phyloP scores from a whole-genome alignment of 2,888 invertebrate species.

The Orthosia gracilis region DNA sequence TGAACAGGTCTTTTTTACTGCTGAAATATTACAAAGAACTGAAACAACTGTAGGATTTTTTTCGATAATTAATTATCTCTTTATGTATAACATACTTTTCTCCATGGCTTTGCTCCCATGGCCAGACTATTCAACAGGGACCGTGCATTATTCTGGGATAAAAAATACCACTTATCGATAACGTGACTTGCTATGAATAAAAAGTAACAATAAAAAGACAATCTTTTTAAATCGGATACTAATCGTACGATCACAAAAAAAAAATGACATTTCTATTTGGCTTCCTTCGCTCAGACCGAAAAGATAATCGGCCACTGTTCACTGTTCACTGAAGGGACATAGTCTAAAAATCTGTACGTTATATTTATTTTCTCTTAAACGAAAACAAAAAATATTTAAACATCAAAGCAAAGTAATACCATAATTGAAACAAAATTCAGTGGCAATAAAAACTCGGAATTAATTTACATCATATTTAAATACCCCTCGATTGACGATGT shows the following conservation, averaged over 20 bases:
- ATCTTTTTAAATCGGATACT: too few relatives aligned
- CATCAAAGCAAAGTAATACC: conserved; percentile 38
- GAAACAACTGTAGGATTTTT: too few relatives aligned
- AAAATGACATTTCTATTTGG: too few relatives aligned
- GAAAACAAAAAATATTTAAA: conserved; percentile 27
- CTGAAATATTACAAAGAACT: not conserved
- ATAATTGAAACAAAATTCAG: conserved; percentile 63
- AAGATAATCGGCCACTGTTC: not conserved
- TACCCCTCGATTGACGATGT: conserved; percentile 66
- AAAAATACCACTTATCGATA: too few relatives aligned
- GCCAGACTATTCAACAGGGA: too few relatives aligned
- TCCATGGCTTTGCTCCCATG: too few relatives aligned
- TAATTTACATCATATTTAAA: conserved; percentile 79
- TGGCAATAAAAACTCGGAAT: conserved; percentile 77
- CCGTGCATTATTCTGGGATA: too few relatives aligned
- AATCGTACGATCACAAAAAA: too few relatives aligned
- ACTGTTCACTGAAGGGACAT: not conserved
- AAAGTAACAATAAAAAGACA: too few relatives aligned
- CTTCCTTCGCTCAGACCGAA: not conserved
- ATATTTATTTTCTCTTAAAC: not conserved
- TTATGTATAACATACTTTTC: too few relatives aligned
- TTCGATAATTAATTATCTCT: too few relatives aligned
- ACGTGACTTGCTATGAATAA: too few relatives aligned
- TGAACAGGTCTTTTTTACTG: not conserved
- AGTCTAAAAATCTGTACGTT: not conserved